A percentile compares a stretch with the other conserved stretches of the same genome.
Evolutionary conservation across 2,888 invertebrate genomes (phyloP).

Genomic region (Eupsilia transversa): DNA sequence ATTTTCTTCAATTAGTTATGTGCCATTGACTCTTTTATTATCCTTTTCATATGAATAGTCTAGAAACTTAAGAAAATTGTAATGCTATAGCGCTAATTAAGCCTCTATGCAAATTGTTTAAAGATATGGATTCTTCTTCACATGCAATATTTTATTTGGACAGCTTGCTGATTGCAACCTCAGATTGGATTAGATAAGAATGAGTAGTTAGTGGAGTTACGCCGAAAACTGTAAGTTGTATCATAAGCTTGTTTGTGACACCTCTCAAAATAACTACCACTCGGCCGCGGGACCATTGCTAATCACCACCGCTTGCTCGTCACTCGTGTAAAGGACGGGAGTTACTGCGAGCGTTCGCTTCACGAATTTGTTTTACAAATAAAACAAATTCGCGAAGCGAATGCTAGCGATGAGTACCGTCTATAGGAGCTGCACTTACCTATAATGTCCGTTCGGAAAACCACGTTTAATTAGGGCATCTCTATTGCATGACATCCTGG

Average conservation of each 20-base stretch:
- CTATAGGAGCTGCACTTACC: not conserved
- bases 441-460: not conserved
- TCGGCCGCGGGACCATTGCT: not conserved
- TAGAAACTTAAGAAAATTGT: not conserved
- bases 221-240: not conserved
- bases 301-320: not conserved
- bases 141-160: constrained; percentile 1
- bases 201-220: constrained; percentile 5
- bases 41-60: constrained; percentile 11
- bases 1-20: not conserved
- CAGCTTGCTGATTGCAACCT: not conserved
- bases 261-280: not conserved
- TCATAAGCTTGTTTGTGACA: constrained; percentile 7
- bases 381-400: not conserved
- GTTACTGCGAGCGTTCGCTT: not conserved
- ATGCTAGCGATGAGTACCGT: not conserved
- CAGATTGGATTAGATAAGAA: constrained; percentile 16
- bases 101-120: not conserved
- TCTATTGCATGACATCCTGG: not conserved
- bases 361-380: not conserved
- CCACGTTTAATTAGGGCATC: not conserved
- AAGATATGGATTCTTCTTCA: not conserved
- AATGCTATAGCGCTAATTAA: not conserved
- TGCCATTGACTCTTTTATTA: not conserved
- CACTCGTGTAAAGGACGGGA: not conserved